A percentile compares a stretch with the other conserved stretches of the same genome.
phyloP scores from a whole-genome alignment of 2,113 vertebrate species.

The Equus quagga region DNA sequence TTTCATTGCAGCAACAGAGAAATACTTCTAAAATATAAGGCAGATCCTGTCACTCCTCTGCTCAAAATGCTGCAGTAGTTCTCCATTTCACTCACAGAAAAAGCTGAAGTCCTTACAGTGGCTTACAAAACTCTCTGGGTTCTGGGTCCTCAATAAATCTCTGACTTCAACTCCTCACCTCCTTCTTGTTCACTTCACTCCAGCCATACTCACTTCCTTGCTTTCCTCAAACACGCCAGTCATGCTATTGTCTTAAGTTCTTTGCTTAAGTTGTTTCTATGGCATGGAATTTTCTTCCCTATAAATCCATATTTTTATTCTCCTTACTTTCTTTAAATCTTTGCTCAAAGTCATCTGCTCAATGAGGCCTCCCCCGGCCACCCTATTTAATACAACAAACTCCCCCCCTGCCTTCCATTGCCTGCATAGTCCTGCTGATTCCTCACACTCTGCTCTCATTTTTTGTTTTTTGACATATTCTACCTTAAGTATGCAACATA shows the following conservation, averaged over 20 bases:
- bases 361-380: background rate
- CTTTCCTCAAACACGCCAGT: background rate
- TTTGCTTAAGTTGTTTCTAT: background rate
- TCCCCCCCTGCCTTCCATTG: background rate
- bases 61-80: background rate
- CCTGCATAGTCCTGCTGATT: background rate
- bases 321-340: background rate
- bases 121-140: background rate
- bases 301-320: background rate
- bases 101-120: background rate
- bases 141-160: background rate
- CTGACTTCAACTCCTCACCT: background rate
- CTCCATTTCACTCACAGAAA: background rate
- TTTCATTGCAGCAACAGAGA: background rate
- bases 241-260: background rate
- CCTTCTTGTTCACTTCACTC: background rate
- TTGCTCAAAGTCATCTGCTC: background rate
- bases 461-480: background rate
- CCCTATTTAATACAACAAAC: background rate
- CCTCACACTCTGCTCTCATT: background rate
- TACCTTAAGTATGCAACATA: background rate
- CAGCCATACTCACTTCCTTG: background rate
- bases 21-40: background rate
- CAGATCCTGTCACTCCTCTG: background rate
- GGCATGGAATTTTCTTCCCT: background rate